phyloP scores from a whole-genome alignment of 2,113 vertebrate species.

The Mus musculus region GRCm39 chr1:53198001-53198500 shows the following conservation, averaged over 20 bases:
- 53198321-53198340: neutral
- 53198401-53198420: neutral
- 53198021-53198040: neutral
- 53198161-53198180: neutral
- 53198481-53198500: too few relatives aligned
- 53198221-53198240: neutral
- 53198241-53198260: neutral
- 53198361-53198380: neutral
- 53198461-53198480: too few relatives aligned
- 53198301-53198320: neutral
- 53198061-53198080: constrained; percentile 31
- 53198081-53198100: neutral
- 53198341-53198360: neutral
- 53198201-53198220: neutral
- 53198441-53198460: neutral
- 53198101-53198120: neutral
- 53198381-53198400: neutral
- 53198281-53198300: neutral
- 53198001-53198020: neutral
- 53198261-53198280: neutral
- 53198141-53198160: neutral
- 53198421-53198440: neutral
- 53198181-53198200: neutral
- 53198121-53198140: neutral
- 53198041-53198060: neutral